A percentile compares a stretch with the other conserved stretches of the same genome.
Conservation (phyloP, 2,797 vertebrate species). For the Argentina silus region DNA sequence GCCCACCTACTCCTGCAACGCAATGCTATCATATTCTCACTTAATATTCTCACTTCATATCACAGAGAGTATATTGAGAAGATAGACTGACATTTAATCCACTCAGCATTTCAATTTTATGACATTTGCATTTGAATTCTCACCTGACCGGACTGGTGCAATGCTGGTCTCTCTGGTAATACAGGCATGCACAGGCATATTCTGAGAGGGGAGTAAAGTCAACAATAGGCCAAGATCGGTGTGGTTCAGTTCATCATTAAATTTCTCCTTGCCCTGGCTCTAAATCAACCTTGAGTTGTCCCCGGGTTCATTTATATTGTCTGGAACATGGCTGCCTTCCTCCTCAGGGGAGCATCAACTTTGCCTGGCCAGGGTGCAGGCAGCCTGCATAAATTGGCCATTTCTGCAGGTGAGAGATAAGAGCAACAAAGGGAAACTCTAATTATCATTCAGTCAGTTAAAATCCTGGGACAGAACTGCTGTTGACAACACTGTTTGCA, state of each 20-base stretch:
- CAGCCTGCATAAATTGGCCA: constrained; percentile 75
- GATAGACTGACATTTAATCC: constrained; percentile 75
- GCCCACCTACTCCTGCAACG: constrained; percentile 44
- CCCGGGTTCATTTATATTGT: constrained; percentile 74
- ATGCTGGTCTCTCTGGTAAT: constrained; percentile 38
- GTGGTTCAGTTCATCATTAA: constrained; percentile 60
- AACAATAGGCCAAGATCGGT: constrained; percentile 49
- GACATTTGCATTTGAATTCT: constrained; percentile 74
- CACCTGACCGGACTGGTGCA: constrained; percentile 65
- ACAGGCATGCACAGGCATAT: constrained; percentile 39
- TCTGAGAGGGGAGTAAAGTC: constrained; percentile 57
- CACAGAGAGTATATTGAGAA: constrained; percentile 51
- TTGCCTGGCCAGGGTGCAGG: constrained; percentile 71
- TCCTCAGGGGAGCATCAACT: constrained; percentile 77
- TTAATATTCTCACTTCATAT: constrained; percentile 66
- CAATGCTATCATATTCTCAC: constrained; percentile 52
- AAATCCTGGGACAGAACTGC: constrained; percentile 70
- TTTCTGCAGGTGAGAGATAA: constrained; percentile 81
- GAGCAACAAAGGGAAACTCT: constrained; percentile 75
- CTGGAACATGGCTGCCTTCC: constrained; percentile 70
- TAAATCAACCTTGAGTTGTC: constrained; percentile 78
- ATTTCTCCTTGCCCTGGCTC: constrained; percentile 66
- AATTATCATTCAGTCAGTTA: constrained; percentile 80
- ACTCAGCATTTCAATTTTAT: constrained; percentile 71
- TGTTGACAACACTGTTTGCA: constrained; percentile 69